Conservation (phyloP, 1,140 invertebrate genomes). For the Procambarus clarkii region DNA sequence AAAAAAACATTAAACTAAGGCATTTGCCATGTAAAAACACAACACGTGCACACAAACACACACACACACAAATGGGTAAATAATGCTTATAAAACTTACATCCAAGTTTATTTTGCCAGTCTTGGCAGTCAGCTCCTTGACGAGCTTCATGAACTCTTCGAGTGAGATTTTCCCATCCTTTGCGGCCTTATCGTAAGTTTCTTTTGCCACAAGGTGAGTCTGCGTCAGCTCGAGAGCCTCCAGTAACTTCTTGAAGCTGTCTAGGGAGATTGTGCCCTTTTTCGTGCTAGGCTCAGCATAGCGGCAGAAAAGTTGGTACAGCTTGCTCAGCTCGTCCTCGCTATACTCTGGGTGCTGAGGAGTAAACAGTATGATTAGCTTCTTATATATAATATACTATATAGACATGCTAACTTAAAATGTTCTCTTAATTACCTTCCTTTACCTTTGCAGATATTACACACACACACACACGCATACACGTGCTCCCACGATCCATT, state of each 20-base stretch:
- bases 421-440: too few relatives aligned
- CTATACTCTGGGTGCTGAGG: conserved; percentile 70
- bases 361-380: background rate
- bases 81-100: conserved; percentile 34
- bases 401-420: too few relatives aligned
- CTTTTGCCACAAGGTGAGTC: conserved; percentile 70
- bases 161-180: conserved; percentile 68
- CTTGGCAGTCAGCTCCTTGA: conserved; percentile 68
- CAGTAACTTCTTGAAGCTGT: conserved; percentile 67
- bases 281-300: conserved; percentile 68
- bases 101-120: conserved; percentile 70
- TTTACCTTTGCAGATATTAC: too few relatives aligned
- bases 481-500: too few relatives aligned
- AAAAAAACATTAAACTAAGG: too few relatives aligned
- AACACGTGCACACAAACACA: too few relatives aligned
- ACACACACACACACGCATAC: too few relatives aligned
- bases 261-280: conserved; percentile 66
- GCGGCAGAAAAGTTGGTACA: conserved; percentile 67
- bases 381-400: too few relatives aligned
- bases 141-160: conserved; percentile 70
- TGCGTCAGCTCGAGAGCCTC: conserved; percentile 69
- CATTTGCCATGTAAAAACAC: too few relatives aligned
- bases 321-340: conserved; percentile 65
- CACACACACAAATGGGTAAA: too few relatives aligned
- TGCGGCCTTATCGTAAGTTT: conserved; percentile 67